Base-by-base conservation (phyloP, 2,888 invertebrate species). In the Drepanosiphum platanoidis region DNA sequence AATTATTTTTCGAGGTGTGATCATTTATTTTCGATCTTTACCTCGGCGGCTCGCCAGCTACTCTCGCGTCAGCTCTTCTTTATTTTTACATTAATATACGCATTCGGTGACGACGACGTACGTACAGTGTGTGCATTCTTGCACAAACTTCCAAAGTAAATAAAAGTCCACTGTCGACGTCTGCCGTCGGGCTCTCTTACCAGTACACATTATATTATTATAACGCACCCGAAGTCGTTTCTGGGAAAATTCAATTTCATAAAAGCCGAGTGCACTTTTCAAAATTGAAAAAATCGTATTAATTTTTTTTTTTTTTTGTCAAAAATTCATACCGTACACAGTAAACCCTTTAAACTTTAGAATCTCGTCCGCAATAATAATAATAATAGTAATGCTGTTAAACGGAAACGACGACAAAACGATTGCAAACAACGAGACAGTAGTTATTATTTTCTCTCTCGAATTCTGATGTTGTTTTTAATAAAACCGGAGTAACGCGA, bases 191-290 rank as follows among this genome's bases (percentile, higher is more conserved):
- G 42, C 3, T 78, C 3, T 78, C 39, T 64, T 27, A 15, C 39
- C 77, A 75, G 39, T 22, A 36, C 39, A 64, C 39, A 64, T 27
- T 39, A 71, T 52, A 52, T 22, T 36, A 27, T 15, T 36, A 39
- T 39, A 39, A 36, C 52, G 18, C 58, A 61, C 4, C n/a, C 9
- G 42, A 74, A 27, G 13, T 61, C 27, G 15, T 36, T 30, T 64
- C 34, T 8, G 22, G 18, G 34, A 70, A n/a, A 68, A 71, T 71
- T n/a, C 22, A 71, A 71, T 71, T n/a, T 39, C 71, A 71, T 71
- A 39, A 71, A 36, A 71, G 42, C 32, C 30, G 34, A 30, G 42
- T 78, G 66, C 78, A 78, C 78, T 78, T 78, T 66, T 78, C 22
- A 78, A 42, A 66, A 78, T 66, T 78, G 42, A 66, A 61, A 78